Evolutionary conservation across 2,888 invertebrate genomes (phyloP), one percentile per base, ranked within the genome.

Genomic region (Germaria angustata): DNA sequence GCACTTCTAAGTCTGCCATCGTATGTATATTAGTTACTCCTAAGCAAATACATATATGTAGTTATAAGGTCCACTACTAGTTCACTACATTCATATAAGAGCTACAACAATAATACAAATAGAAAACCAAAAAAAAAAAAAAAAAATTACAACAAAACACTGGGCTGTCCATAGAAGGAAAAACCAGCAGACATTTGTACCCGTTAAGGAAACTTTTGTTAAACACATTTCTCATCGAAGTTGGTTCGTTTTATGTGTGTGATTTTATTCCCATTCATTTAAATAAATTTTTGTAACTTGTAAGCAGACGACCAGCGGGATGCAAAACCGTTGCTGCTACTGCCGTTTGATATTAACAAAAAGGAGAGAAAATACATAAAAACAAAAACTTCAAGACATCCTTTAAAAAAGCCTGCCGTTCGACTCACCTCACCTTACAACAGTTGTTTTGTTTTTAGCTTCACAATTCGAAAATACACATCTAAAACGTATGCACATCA

Each of bases 241-340:
- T n/a, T n/a, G n/a, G 53, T 24, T 20, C 22, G 46, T 53, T 73
- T 51, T n/a, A 7, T 61, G 71, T 59, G 53, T 44, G 24, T 44
- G 49, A 55, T 44, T 76, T 28, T 59, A 59, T 68, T 66, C 36
- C 55, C 57, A 66, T 66, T 57, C 17, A 57, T 63, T 61, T 28
- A 41, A 55, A 65, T 55, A 8, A 39, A 20, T 39, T 59, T 59
- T 59, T 69, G 51, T 77, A 77, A 69, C 71, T 69, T 78, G 69
- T 66, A 61, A 77, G 77, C 80, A 72, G 66, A 68, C 78, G 66
- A 82, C 78, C 81, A 82, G 81, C 81, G 78, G 78, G 81, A 82
- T 69, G 78, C 78, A 69, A 69, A 69, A 59, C 59, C 66, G 66
- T 66, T 80, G 72, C 59, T 51, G 66, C 79, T 66, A 66, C 72